These are phyloP conservation scores for Tinea trinotella DNA, from an alignment of 2,888 invertebrate genomes.

Conservation along the genomic window DNA sequence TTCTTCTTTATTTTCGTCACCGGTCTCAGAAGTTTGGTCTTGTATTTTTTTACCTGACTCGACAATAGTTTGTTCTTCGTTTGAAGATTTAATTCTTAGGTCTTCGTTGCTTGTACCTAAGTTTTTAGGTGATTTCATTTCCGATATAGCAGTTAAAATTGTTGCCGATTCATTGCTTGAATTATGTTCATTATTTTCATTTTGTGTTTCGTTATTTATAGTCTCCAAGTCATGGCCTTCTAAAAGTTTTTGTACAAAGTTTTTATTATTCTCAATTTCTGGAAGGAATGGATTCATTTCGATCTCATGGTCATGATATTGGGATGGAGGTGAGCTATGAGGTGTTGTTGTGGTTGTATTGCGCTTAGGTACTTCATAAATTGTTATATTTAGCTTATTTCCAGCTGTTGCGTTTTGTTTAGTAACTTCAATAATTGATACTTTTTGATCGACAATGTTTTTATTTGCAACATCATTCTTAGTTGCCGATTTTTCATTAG, in stretches of 20 bases:
- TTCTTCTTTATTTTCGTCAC: slow-evolving; percentile 19
- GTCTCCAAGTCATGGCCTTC: slow-evolving; percentile 66
- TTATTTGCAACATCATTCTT: neutral
- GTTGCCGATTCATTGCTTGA: neutral
- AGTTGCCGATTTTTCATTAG: slow-evolving; percentile 23
- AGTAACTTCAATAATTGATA: slow-evolving; percentile 24
- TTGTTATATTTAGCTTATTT: slow-evolving; percentile 55
- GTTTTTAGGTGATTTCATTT: slow-evolving; percentile 23
- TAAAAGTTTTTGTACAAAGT: slow-evolving; percentile 72
- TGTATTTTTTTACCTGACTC: too few species aligned
- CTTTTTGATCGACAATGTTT: neutral
- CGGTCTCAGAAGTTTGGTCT: too few species aligned
- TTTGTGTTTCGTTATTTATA: slow-evolving; percentile 52
- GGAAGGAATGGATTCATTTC: slow-evolving; percentile 79
- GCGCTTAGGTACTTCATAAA: slow-evolving; percentile 56
- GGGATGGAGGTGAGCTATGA: slow-evolving; percentile 34
- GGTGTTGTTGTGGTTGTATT: slow-evolving; percentile 32
- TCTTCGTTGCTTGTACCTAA: slow-evolving; percentile 14
- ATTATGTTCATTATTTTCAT: slow-evolving; percentile 40
- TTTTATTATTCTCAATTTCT: slow-evolving; percentile 75
- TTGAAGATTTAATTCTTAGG: slow-evolving; percentile 1
- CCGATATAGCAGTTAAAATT: slow-evolving; percentile 4
- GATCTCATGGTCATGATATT: slow-evolving; percentile 59
- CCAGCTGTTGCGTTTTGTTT: slow-evolving; percentile 25
- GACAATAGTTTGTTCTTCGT: too few species aligned